These are phyloP conservation scores for Alloplasta piceator DNA, from an alignment of 2,888 invertebrate genomes.

Conservation along the genomic window DNA sequence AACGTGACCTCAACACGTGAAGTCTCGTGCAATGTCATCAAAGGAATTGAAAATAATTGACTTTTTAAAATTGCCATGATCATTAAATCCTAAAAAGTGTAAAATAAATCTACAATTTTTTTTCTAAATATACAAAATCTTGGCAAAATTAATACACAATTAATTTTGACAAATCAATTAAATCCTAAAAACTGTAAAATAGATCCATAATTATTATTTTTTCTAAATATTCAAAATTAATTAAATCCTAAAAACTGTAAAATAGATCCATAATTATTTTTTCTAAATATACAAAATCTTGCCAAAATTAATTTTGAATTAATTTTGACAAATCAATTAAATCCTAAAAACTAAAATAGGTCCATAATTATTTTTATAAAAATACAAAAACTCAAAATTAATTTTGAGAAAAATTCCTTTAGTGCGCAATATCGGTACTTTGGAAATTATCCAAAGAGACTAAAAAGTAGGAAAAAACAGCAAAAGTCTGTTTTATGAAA, in stretches of 20 bases:
- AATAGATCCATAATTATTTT: not conserved
- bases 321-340: not conserved
- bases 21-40: not conserved
- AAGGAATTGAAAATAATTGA: not conserved
- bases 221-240: no score
- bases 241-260: conserved; percentile 3
- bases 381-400: not conserved
- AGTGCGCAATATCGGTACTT: no score
- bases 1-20: conserved; percentile 22
- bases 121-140: not conserved
- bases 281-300: not conserved
- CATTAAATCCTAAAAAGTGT: no score
- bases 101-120: not conserved
- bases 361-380: not conserved
- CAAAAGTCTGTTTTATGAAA: conserved; percentile 10
- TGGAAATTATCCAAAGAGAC: not conserved
- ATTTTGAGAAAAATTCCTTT: not conserved
- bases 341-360: no score
- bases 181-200: no score
- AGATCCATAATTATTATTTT: no score
- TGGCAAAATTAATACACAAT: not conserved
- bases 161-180: not conserved
- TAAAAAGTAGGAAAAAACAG: not conserved
- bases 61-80: no score
- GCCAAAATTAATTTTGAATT: not conserved